Base-by-base conservation (phyloP, 1,140 invertebrate species). In the Neuroterus valhalla region DNA sequence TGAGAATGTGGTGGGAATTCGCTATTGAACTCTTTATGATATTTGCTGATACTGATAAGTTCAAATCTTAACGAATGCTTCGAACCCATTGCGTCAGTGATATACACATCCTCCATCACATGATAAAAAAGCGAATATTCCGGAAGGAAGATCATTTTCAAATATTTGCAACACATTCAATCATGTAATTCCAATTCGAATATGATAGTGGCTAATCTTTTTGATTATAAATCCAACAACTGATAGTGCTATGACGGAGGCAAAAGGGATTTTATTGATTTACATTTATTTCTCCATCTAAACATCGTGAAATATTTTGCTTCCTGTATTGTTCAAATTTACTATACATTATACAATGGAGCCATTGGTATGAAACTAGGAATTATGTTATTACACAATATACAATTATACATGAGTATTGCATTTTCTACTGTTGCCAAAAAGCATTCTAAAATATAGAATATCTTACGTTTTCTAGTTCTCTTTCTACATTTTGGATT, bases 51-150 rank as follows among this genome's bases (percentile, higher is more conserved):
- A 38, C 31, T 38, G 31, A 38, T 38, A 38, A 38, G 31, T 1
- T 38, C 10, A 38, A 38, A 38, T 38, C 31, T 38, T 38, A 38
- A 38, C 10, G 3, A 38, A 38, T 38, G 31, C 10, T 38, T 5
- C 31, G 31, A 38, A 38, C 31, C 31, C 5, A 38, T 38, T 38
- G 31, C 31, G 31, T 31, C 55, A 62, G 23, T 62, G 55, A n/a
- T 62, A n/a, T 62, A 62, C 55, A 62, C n/a, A n/a, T 62, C n/a
- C 31, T 62, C 31, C 14, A 38, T 15, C 26, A 62, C 31, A 26
- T 62, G 55, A 62, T 62, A 62, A 62, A 38, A 8, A 0, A 15
- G 19, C 48, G 5, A 26, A 52, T 52, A 31, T 62, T 55, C 52
- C 19, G 26, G 17, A 31, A 14, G 52, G 0, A 15, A 62, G 23